phyloP scores from a whole-genome alignment of 2,113 vertebrate species.

The Climacteris rufus region DNA sequence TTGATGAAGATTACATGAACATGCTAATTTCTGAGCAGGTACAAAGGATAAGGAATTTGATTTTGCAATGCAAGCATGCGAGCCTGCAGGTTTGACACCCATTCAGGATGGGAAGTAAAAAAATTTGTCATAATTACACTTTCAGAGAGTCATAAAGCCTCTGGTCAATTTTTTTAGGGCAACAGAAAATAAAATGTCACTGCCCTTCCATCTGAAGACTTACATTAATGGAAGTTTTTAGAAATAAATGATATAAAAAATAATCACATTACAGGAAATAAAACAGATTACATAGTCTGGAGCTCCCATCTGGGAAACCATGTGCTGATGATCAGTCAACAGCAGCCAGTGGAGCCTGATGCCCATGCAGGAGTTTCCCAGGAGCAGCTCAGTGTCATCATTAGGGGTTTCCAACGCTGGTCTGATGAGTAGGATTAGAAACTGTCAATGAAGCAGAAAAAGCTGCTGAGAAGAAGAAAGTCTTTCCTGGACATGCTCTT shows the following conservation, averaged over 20 bases:
- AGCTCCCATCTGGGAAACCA: not conserved
- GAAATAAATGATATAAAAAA: not conserved
- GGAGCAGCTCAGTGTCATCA: not conserved
- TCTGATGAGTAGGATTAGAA: not conserved
- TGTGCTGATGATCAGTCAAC: accelerated
- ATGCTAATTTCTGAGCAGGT: not conserved
- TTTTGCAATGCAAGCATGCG: not conserved
- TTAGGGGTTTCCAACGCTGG: accelerated
- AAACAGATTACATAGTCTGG: not conserved
- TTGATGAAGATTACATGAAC: not conserved
- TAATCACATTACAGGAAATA: not conserved
- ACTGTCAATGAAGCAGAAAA: conserved; percentile 4
- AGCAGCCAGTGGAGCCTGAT: not conserved
- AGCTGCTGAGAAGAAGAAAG: not conserved
- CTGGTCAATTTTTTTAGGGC: not conserved
- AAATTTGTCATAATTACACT: not conserved
- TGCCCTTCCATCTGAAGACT: not conserved
- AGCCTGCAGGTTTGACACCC: not conserved
- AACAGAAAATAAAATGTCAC: not conserved
- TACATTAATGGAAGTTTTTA: not conserved
- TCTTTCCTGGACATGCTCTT: not conserved
- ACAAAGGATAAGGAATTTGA: not conserved
- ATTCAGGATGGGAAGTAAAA: not conserved
- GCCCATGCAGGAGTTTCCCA: not conserved
- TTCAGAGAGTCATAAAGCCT: not conserved